These are phyloP conservation scores for Ariolimax columbianus DNA, from an alignment of 2,888 invertebrate genomes.

Conservation along the genomic window DNA sequence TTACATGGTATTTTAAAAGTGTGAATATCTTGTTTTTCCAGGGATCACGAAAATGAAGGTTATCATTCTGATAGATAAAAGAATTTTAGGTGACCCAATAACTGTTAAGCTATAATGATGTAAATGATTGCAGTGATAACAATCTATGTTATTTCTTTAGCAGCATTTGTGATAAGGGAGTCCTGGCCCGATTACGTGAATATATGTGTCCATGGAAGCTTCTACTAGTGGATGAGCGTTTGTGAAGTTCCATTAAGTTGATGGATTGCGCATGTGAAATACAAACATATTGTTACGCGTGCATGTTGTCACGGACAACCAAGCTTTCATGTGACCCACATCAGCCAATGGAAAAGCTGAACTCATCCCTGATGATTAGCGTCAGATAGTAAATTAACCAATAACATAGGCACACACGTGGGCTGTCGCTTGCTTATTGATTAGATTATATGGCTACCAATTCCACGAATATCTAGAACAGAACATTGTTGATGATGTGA, in stretches of 20 bases:
- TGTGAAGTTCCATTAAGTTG: constrained; percentile 26
- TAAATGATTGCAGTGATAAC: not conserved
- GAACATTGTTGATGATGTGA: not conserved
- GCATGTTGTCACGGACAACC: constrained; percentile 33
- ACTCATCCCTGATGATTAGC: constrained; percentile 18
- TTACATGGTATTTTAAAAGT: too few relatives aligned
- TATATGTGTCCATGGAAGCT: constrained; percentile 3
- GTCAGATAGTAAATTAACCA: constrained; percentile 5
- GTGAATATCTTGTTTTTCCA: too few relatives aligned
- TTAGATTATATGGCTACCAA: not conserved
- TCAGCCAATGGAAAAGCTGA: constrained; percentile 6
- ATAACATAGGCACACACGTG: not conserved
- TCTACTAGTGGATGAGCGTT: constrained; percentile 4
- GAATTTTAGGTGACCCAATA: too few relatives aligned
- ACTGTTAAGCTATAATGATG: not conserved
- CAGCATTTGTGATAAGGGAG: not conserved
- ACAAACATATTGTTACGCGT: constrained; percentile 14
- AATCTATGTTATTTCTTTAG: not conserved
- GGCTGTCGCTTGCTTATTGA: not conserved
- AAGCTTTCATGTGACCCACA: not conserved
- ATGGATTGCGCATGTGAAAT: constrained; percentile 14
- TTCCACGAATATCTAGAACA: not conserved
- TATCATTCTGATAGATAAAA: too few relatives aligned
- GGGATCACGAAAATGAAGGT: too few relatives aligned
- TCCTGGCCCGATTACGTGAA: not conserved